Conservation (phyloP, 2,797 vertebrate genomes). For the Cirrhinus molitorella region DNA sequence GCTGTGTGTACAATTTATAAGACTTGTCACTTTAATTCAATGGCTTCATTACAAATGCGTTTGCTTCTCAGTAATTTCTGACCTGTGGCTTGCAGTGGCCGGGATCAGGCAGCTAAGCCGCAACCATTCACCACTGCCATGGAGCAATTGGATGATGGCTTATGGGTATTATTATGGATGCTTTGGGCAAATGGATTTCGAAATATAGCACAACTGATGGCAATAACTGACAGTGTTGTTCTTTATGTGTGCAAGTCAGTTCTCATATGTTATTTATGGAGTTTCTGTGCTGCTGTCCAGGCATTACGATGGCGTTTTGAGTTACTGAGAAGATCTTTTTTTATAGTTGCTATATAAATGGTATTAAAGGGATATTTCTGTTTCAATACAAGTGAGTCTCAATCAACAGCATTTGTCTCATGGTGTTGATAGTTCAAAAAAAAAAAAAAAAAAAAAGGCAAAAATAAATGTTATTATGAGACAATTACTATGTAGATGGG, state of each 20-base stretch:
- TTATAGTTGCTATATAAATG: background rate
- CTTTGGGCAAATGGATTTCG: slow-evolving; percentile 6
- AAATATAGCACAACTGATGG: slow-evolving; percentile 55
- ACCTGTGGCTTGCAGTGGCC: background rate
- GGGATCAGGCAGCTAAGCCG: background rate
- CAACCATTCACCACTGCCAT: slow-evolving; percentile 41
- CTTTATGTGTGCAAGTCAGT: slow-evolving; percentile 10
- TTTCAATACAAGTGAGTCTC: background rate
- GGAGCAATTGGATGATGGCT: slow-evolving; percentile 7
- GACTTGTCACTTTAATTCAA: slow-evolving; percentile 65
- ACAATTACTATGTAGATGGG: background rate
- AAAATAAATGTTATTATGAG: background rate
- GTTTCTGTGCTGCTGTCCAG: slow-evolving; percentile 5
- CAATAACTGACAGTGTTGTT: slow-evolving; percentile 60
- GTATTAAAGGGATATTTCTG: background rate
- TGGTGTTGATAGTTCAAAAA: background rate
- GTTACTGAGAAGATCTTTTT: background rate
- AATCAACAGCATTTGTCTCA: background rate
- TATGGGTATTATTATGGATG: slow-evolving; percentile 23
- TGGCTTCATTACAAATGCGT: slow-evolving; percentile 57
- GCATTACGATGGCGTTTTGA: slow-evolving; percentile 7
- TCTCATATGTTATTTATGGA: slow-evolving; percentile 1
- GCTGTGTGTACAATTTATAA: slow-evolving; percentile 22
- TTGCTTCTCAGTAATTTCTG: slow-evolving; percentile 46
- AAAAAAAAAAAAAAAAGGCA: background rate